These are phyloP conservation scores for Philotrypesis tridentata DNA, from an alignment of 1,140 invertebrate genomes.

Conservation along the genomic window DNA sequence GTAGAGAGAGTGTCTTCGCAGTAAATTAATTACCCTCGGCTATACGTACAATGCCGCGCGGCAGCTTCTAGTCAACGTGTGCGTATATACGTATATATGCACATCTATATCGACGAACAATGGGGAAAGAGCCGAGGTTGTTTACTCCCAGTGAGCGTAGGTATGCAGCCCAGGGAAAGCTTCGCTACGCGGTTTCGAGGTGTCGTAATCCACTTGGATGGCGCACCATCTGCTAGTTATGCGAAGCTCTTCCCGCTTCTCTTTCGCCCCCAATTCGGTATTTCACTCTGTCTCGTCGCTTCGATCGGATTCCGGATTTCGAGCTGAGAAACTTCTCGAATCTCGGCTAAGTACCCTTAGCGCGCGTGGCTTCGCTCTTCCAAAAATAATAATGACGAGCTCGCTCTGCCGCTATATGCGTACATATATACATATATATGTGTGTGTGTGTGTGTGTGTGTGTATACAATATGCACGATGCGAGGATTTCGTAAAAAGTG, in stretches of 20 bases:
- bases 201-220: slow-evolving; percentile 55
- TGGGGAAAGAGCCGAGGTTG: neutral
- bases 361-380: neutral
- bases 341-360: neutral
- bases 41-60: neutral
- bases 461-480: no score
- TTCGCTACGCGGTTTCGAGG: slow-evolving; percentile 48
- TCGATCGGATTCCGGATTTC: neutral
- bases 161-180: neutral
- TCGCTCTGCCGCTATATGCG: neutral
- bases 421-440: no score
- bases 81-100: no score
- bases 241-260: slow-evolving; percentile 26
- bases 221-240: slow-evolving; percentile 51
- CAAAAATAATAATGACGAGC: neutral
- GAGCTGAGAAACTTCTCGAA: neutral
- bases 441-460: no score
- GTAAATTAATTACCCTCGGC: slow-evolving; percentile 37
- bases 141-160: neutral
- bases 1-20: neutral
- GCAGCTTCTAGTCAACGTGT: neutral
- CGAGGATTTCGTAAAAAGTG: no score
- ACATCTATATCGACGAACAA: no score
- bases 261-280: neutral
- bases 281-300: neutral